Conservation (phyloP, 2,888 invertebrate species). For the Cheilosia impressa region DNA sequence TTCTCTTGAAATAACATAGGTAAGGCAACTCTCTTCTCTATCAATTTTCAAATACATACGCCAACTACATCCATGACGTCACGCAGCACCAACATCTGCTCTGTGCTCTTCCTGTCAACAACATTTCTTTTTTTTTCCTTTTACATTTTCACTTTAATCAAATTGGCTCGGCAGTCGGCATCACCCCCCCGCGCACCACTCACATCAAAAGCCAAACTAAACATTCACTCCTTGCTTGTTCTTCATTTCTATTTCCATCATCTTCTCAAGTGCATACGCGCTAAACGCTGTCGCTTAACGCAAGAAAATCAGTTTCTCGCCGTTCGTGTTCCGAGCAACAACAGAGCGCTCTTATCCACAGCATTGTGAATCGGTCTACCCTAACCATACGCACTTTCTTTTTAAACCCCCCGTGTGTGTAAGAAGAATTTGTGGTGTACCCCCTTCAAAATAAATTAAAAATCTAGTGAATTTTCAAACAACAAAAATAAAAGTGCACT, state of each 20-base stretch:
- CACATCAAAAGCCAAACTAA: slow-evolving; percentile 45
- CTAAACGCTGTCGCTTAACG: slow-evolving; percentile 31
- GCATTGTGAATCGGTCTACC: slow-evolving; percentile 56
- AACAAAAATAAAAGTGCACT: slow-evolving; percentile 55
- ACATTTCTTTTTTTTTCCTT: slow-evolving; percentile 7
- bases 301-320: slow-evolving; percentile 77
- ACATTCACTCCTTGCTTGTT: slow-evolving; percentile 1
- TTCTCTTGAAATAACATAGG: slow-evolving; percentile 21
- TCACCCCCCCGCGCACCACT: slow-evolving; percentile 12
- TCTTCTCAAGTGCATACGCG: slow-evolving; percentile 60
- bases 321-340: slow-evolving; percentile 79
- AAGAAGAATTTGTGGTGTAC: slow-evolving; percentile 31
- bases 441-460: slow-evolving; percentile 24
- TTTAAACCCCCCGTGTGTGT: slow-evolving; percentile 57
- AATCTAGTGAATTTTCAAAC: slow-evolving; percentile 65
- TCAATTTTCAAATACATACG: slow-evolving; percentile 4
- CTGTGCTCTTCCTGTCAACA: slow-evolving; percentile 63
- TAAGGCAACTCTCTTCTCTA: slow-evolving; percentile 14
- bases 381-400: slow-evolving; percentile 60
- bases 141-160: neutral
- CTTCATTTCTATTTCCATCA: slow-evolving; percentile 69
- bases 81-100: slow-evolving; percentile 43
- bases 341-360: slow-evolving; percentile 52
- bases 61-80: slow-evolving; percentile 47
- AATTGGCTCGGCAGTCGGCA: neutral